A percentile compares a stretch with the other conserved stretches of the same genome.
Conservation (phyloP, 2,888 invertebrate species). For the Willowsia nigromaculata region DNA sequence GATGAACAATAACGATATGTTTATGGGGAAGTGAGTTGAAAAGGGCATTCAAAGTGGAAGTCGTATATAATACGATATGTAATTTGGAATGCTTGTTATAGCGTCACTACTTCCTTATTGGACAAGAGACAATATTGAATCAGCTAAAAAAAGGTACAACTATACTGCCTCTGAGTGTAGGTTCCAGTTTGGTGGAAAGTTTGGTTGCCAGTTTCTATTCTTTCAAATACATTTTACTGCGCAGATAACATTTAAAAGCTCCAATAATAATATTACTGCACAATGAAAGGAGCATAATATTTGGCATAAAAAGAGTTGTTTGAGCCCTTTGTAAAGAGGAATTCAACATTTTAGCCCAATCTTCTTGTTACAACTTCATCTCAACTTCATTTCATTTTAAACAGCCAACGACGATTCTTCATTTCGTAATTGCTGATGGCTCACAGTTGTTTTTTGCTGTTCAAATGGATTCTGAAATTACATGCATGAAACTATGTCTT, state of each 20-base stretch:
- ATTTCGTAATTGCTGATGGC: background rate
- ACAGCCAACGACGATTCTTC: background rate
- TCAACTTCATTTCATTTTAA: background rate
- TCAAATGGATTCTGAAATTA: no score
- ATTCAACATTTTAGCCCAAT: background rate
- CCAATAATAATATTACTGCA: constrained; percentile 19
- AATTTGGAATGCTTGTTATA: constrained; percentile 10
- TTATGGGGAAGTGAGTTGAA: constrained; percentile 42
- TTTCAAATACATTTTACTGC: background rate
- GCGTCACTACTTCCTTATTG: background rate
- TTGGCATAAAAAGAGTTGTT: background rate
- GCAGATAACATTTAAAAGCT: constrained; percentile 10
- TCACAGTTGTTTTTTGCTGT: no score
- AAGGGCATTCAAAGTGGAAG: constrained; percentile 58
- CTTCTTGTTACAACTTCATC: background rate
- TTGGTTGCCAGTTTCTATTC: background rate
- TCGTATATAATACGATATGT: constrained; percentile 40
- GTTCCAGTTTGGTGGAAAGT: no score
- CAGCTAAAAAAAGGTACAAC: constrained; percentile 26
- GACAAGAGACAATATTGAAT: constrained; percentile 36
- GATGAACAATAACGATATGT: constrained; percentile 68
- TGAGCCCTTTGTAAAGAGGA: background rate
- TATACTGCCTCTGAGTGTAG: no score
- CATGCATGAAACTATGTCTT: no score
- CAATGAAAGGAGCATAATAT: background rate